These are phyloP conservation scores for Phyto melanocephala DNA, from an alignment of 2,888 invertebrate species.

Conservation along the genomic window DNA sequence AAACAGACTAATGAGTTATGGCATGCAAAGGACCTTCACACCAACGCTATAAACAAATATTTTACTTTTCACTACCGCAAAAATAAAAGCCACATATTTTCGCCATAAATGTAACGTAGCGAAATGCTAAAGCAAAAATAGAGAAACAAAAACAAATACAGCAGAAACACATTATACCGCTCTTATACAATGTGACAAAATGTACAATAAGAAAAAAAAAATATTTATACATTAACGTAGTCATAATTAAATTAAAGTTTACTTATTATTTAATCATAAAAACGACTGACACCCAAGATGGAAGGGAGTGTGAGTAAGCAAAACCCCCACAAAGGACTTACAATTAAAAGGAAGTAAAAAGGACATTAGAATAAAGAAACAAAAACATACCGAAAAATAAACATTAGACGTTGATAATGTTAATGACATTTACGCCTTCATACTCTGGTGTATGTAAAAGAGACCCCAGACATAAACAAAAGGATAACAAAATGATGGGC, in stretches of 20 bases:
- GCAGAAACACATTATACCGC: slow-evolving; percentile 8
- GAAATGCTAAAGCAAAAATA: slow-evolving; percentile 1
- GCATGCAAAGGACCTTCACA: slow-evolving; percentile 49
- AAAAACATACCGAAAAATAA: not conserved
- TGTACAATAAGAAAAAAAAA: not conserved
- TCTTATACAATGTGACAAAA: not conserved
- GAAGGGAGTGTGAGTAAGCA: not conserved
- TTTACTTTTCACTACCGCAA: not conserved
- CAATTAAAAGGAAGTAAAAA: slow-evolving; percentile 9
- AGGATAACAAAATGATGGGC: not conserved
- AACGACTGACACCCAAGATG: not conserved
- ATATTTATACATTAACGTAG: slow-evolving; percentile 42
- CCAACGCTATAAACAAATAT: not conserved
- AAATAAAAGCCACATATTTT: not conserved
- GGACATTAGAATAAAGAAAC: slow-evolving; percentile 15
- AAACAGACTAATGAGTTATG: slow-evolving; percentile 52
- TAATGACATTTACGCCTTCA: slow-evolving; percentile 60
- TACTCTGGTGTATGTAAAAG: not conserved
- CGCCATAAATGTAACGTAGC: not conserved
- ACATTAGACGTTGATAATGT: slow-evolving; percentile 43
- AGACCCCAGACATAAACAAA: not conserved
- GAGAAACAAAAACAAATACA: not conserved
- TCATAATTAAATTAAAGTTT: slow-evolving; percentile 64
- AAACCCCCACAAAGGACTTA: not conserved
- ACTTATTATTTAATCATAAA: slow-evolving; percentile 49